These are phyloP conservation scores for Eumerus sabulonum DNA, from an alignment of 2,888 invertebrate genomes.

Conservation along the genomic window DNA sequence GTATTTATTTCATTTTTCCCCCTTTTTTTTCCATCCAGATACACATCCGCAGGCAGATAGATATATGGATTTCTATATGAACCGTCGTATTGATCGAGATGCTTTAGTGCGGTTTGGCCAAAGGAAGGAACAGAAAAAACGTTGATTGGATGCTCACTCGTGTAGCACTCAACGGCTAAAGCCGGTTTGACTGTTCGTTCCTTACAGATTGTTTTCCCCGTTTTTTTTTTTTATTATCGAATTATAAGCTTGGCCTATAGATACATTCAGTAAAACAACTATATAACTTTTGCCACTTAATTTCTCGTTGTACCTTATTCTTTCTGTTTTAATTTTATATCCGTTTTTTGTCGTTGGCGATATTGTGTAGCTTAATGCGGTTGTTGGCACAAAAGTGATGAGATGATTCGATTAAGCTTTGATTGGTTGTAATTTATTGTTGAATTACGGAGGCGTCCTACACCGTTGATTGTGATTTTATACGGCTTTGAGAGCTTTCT, in stretches of 20 bases:
- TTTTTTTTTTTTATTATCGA: slow-evolving; percentile 31
- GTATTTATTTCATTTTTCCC: background rate
- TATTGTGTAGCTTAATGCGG: slow-evolving; percentile 37
- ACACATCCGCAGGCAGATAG: background rate
- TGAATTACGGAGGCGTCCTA: slow-evolving; percentile 22
- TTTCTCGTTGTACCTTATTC: slow-evolving; percentile 31
- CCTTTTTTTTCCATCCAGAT: background rate
- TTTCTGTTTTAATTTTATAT: slow-evolving; percentile 6
- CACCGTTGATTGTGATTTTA: background rate
- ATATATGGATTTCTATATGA: background rate
- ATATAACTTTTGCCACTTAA: slow-evolving; percentile 61
- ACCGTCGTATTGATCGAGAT: slow-evolving; percentile 48
- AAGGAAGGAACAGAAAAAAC: slow-evolving; percentile 32
- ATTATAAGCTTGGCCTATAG: slow-evolving; percentile 36
- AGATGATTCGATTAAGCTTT: slow-evolving; percentile 51
- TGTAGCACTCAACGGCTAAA: slow-evolving; percentile 34
- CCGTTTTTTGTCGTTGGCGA: background rate
- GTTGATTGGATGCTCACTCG: slow-evolving; percentile 50
- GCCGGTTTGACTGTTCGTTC: slow-evolving; percentile 22
- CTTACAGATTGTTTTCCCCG: too few species aligned
- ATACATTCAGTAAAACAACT: slow-evolving; percentile 60
- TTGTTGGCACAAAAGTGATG: slow-evolving; percentile 51
- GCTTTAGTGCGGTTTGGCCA: slow-evolving; percentile 5
- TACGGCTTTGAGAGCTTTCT: slow-evolving; percentile 26
- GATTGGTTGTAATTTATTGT: slow-evolving; percentile 51